These are phyloP conservation scores for Dromaius novaehollandiae DNA, from an alignment of 2,113 vertebrate genomes.

Conservation along the genomic window DNA sequence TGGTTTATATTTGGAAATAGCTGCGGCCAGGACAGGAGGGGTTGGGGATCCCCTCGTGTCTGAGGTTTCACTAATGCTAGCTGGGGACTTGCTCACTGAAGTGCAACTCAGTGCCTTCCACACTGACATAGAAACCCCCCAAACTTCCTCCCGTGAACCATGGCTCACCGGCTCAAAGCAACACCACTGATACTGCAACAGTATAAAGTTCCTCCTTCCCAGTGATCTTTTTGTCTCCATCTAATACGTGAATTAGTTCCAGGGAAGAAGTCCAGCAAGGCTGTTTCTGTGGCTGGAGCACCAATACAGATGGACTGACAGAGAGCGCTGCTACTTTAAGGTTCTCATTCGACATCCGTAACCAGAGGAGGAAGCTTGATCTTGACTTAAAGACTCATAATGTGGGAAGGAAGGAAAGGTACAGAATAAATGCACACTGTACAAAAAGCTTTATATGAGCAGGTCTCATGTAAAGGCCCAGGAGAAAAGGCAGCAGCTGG, in stretches of 20 bases:
- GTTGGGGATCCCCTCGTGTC: background rate
- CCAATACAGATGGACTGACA: accelerated
- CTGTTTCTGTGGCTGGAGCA: background rate
- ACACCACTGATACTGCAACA: background rate
- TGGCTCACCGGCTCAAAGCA: background rate
- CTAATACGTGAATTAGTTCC: background rate
- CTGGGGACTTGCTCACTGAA: background rate
- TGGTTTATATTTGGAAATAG: background rate
- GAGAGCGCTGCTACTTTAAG: background rate
- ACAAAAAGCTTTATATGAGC: background rate
- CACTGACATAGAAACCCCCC: background rate
- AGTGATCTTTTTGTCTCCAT: background rate
- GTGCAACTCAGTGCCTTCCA: background rate
- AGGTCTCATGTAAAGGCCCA: background rate
- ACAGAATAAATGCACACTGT: accelerated
- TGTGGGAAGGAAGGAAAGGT: background rate
- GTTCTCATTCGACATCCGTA: background rate
- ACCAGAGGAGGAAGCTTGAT: background rate
- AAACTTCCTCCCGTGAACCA: background rate
- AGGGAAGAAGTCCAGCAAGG: background rate
- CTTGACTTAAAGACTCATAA: background rate
- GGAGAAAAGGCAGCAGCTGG: background rate
- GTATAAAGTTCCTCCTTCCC: background rate
- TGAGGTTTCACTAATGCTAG: background rate
- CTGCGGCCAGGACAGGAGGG: background rate